Base-by-base conservation (phyloP, 2,888 invertebrate species). In the Caenorhabditis afra region DNA sequence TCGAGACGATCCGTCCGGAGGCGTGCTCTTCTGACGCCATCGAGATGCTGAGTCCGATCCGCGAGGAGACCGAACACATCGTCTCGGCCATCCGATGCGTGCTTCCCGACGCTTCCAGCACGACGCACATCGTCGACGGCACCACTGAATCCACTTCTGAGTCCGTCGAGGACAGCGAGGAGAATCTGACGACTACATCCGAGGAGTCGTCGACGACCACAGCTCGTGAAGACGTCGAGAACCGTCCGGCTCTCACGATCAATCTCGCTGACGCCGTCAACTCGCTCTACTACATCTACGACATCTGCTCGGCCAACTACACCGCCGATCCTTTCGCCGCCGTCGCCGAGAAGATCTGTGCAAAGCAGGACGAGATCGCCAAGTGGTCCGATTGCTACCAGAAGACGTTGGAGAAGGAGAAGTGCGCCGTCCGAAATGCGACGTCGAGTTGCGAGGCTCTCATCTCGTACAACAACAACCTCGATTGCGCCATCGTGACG, bases 401-500 rank as follows among this genome's bases (percentile, higher is more conserved):
- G 73, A 79, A 80, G 52, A 84, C 85, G 0, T 65, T 85, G 41
- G 81, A 79, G 61, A 85, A 87, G 53, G 74, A 73, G 68, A 83
- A 83, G 41, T 86, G 86, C 49, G 81, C 82, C 10, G 59, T 80
- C 29, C 39, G 75, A 66, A 81, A 79, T 39, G 81, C 81, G 3
- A 81, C 78, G 22, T 80, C 68, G 0, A 68, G 57, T 10, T 89
- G 89, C 20, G 82, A 81, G 12, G 85, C 88, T 12, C 67, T 89
- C 37, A 86, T 87, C 16, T 79, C 86, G 0, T 88, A 88, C 79
- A 89, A 87, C 49, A 79, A 81, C 44, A 85, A 87, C 64, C 78
- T 89, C 39, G 89, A 89, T 74, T 89, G 89, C 66, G 82, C 85
- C 8, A 84, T 89, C 47, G 81, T 81, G 4, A 76, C 85, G 1